Percentiles rank a stretch among this genome's conserved stretches.
These are phyloP conservation scores for Ferrisia virgata DNA, from an alignment of 2,888 invertebrate genomes.

Conservation along the genomic window DNA sequence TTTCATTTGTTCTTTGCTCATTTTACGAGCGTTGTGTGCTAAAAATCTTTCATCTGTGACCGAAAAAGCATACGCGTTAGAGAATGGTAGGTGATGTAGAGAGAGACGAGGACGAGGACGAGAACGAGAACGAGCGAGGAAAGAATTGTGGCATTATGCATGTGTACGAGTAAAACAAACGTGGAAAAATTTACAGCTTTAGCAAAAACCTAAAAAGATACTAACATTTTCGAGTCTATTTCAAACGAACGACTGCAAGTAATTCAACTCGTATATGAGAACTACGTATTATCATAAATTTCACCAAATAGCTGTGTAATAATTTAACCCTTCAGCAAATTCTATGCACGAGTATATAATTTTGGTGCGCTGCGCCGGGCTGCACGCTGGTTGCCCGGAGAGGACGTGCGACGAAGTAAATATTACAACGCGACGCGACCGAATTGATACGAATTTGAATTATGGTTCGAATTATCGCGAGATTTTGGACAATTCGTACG, in stretches of 20 bases:
- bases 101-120: neutral
- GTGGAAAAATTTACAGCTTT: conserved; percentile 5
- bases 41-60: conserved; percentile 5
- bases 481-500: too few species aligned
- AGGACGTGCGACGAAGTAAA: neutral
- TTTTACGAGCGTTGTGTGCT: neutral
- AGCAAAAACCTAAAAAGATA: neutral
- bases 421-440: neutral
- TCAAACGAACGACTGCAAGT: neutral
- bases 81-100: neutral
- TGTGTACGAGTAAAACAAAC: neutral
- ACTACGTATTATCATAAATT: neutral
- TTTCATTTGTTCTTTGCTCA: neutral
- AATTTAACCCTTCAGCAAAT: neutral
- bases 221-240: neutral
- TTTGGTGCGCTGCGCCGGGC: neutral
- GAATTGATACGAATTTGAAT: neutral
- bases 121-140: neutral
- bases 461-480: too few species aligned
- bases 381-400: too few species aligned
- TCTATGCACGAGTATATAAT: neutral
- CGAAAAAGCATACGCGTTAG: neutral
- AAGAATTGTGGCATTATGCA: neutral
- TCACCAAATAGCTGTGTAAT: neutral
- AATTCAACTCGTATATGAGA: neutral